Percentiles rank a stretch among this genome's conserved stretches.
Evolutionary conservation across 2,797 vertebrate species (phyloP).

Genomic region (Kryptolebias ocellatus): DNA sequence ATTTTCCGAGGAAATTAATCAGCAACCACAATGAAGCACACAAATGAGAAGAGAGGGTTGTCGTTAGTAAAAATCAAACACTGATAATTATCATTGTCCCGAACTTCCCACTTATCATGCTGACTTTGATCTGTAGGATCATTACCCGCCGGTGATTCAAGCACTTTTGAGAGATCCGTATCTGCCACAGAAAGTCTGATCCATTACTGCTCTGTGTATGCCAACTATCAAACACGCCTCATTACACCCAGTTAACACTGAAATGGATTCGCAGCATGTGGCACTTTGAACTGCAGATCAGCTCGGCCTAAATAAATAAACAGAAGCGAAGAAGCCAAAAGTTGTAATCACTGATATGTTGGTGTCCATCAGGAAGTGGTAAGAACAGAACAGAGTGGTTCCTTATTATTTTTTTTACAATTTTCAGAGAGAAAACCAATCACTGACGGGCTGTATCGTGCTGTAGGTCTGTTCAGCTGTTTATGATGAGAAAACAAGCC

Average conservation of each 20-base stretch:
- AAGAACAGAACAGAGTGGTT: not conserved
- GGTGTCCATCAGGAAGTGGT: conserved; percentile 23
- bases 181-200: conserved; percentile 13
- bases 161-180: conserved; percentile 6
- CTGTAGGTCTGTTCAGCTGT: not conserved
- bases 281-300: conserved; percentile 14
- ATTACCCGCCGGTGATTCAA: not conserved
- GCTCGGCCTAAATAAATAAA: conserved; percentile 22
- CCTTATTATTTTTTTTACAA: no score
- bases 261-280: conserved; percentile 45
- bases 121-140: conserved; percentile 13
- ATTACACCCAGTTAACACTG: conserved; percentile 41
- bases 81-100: conserved; percentile 1
- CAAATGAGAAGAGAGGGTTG: not conserved
- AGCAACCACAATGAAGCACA: conserved; percentile 4
- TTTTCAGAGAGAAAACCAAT: no score
- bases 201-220: conserved; percentile 21
- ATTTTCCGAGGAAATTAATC: conserved; percentile 10
- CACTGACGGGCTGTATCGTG: not conserved
- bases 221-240: conserved; percentile 42
- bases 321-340: conserved; percentile 17
- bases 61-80: conserved; percentile 9
- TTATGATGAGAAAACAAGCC: conserved; percentile 2
- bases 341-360: conserved; percentile 33
- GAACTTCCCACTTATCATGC: conserved; percentile 5